Conservation (phyloP, 1,140 invertebrate species). For the Drosophila simulans region DNA sequence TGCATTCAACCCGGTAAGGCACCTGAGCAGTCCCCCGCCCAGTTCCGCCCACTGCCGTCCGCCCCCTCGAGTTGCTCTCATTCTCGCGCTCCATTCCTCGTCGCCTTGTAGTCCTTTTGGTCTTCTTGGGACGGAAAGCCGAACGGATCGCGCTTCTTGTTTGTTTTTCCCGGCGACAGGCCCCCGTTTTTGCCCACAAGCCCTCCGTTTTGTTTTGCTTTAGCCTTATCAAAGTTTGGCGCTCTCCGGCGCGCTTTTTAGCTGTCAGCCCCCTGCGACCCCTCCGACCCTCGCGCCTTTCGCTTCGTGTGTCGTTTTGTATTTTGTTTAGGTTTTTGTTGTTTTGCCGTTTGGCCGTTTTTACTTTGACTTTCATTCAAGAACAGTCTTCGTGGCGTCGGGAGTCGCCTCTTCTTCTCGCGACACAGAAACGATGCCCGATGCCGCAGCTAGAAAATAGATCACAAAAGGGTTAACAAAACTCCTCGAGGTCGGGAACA, state of each 20-base stretch:
- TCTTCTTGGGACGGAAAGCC: slow-evolving; percentile 16
- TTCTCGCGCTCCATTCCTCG: neutral
- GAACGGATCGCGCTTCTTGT: slow-evolving; percentile 29
- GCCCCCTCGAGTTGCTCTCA: neutral
- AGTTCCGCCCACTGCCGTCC: neutral
- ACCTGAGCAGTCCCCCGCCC: slow-evolving; percentile 25
- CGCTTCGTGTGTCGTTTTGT: slow-evolving; percentile 55
- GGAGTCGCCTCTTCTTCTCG: slow-evolving; percentile 42
- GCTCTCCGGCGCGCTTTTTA: slow-evolving; percentile 58
- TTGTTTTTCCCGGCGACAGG: slow-evolving; percentile 52
- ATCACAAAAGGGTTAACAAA: slow-evolving; percentile 77
- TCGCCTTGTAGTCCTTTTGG: slow-evolving; percentile 11
- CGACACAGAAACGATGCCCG: slow-evolving; percentile 72
- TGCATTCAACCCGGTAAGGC: slow-evolving; percentile 78
- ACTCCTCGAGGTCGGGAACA: slow-evolving; percentile 57
- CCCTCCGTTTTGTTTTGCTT: slow-evolving; percentile 51
- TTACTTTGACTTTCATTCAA: slow-evolving; percentile 85
- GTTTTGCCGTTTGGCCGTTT: slow-evolving; percentile 77
- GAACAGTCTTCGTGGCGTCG: slow-evolving; percentile 65
- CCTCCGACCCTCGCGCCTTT: neutral
- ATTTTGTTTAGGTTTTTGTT: slow-evolving; percentile 84
- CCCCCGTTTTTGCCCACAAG: slow-evolving; percentile 13
- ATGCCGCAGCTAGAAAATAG: slow-evolving; percentile 58
- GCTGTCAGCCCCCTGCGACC: slow-evolving; percentile 24
- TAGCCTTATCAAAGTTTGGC: slow-evolving; percentile 76